Evolutionary conservation across 1,140 invertebrate species (phyloP).

Genomic region (Drosophila insularis): DNA sequence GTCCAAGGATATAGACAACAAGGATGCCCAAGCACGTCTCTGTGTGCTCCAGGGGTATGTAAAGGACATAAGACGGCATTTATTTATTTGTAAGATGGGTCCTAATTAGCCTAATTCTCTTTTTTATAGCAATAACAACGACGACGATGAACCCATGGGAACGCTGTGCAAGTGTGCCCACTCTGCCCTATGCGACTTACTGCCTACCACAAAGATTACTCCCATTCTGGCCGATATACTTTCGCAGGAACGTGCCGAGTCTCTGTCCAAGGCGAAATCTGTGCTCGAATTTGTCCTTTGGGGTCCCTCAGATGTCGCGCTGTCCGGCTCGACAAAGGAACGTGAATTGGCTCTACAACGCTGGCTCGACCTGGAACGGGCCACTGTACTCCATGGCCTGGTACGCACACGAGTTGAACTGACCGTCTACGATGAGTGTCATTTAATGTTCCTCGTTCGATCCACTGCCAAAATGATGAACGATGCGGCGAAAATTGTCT

Average conservation of each 20-base stretch:
- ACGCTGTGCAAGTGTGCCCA: constrained; percentile 91
- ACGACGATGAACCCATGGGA: constrained; percentile 85
- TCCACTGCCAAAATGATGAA: constrained; percentile 91
- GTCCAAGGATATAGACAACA: constrained; percentile 84
- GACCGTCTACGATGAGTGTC: constrained; percentile 90
- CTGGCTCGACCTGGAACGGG: constrained; percentile 92
- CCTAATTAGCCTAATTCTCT: neutral
- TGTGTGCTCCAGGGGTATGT: constrained; percentile 89
- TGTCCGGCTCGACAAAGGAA: constrained; percentile 86
- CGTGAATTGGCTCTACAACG: constrained; percentile 88
- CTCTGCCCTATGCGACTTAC: constrained; percentile 87
- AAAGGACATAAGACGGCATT: neutral
- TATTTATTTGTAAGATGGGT: neutral
- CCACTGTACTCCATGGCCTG: constrained; percentile 90
- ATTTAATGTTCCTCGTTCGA: constrained; percentile 90
- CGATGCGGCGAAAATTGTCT: constrained; percentile 86
- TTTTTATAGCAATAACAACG: constrained; percentile 76
- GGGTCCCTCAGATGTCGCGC: constrained; percentile 90
- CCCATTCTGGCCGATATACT: constrained; percentile 88
- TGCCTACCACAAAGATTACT: constrained; percentile 86
- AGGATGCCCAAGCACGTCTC: constrained; percentile 85
- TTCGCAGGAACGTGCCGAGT: constrained; percentile 88
- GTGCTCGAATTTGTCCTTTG: constrained; percentile 92
- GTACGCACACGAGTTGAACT: constrained; percentile 89
- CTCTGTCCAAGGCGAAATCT: constrained; percentile 87